Conservation (phyloP, 1,140 invertebrate species). For the Mactra quadrangularis region DNA sequence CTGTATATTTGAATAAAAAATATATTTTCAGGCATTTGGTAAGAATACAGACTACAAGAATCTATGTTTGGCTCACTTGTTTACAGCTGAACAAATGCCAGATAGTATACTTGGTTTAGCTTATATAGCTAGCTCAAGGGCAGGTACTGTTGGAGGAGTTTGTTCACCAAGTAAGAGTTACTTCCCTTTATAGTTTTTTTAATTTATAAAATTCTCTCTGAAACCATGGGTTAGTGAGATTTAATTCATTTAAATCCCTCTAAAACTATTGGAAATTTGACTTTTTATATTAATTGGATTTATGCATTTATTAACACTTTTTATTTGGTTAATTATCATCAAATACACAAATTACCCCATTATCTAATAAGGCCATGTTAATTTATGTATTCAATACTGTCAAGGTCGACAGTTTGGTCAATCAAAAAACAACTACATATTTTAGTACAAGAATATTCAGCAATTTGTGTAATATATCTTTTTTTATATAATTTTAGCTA, state of each 20-base stretch:
- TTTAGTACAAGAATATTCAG: too few species aligned
- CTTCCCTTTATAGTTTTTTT: neutral
- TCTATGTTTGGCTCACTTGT: constrained; percentile 97
- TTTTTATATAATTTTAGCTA: constrained; percentile 36
- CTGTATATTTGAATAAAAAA: neutral
- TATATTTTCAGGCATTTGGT: constrained; percentile 72
- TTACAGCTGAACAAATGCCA: constrained; percentile 98
- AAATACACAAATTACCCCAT: too few species aligned
- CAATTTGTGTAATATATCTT: too few species aligned
- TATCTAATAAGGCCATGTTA: too few species aligned
- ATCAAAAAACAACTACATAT: too few species aligned
- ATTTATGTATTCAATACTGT: too few species aligned
- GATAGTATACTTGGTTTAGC: constrained; percentile 97
- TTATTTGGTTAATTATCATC: too few species aligned
- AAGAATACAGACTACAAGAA: constrained; percentile 92
- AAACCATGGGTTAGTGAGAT: neutral
- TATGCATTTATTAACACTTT: too few species aligned
- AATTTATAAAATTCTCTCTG: too few species aligned
- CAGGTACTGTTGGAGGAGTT: constrained; percentile 97
- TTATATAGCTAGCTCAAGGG: constrained; percentile 96
- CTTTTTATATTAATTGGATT: too few species aligned
- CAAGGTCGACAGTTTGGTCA: too few species aligned
- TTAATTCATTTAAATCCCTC: neutral
- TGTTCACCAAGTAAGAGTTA: constrained; percentile 93
- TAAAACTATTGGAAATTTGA: neutral